Conservation (phyloP, 2,113 vertebrate genomes). For the Austrofundulus limnaeus region DNA sequence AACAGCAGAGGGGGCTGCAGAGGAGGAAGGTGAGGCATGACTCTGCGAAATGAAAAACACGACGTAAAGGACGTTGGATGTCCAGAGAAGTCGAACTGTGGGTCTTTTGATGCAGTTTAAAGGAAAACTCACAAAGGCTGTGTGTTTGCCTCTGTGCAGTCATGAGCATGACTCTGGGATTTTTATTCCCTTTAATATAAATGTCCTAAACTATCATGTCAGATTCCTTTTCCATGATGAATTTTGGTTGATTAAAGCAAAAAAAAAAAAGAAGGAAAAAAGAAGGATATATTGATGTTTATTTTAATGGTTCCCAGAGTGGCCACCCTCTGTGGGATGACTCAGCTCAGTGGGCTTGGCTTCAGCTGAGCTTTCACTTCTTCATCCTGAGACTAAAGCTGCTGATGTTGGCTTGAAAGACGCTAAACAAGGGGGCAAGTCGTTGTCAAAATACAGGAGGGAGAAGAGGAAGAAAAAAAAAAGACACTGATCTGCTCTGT, state of each 20-base stretch:
- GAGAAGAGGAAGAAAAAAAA: constrained; percentile 4
- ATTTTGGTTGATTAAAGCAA: constrained; percentile 7
- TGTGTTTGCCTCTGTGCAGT: background rate
- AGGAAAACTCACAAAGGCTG: background rate
- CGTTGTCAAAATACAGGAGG: constrained; percentile 28
- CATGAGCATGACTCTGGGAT: constrained; percentile 12
- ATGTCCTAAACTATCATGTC: background rate
- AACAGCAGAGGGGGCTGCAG: constrained; percentile 50
- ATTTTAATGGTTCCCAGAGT: constrained; percentile 7
- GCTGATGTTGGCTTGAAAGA: constrained; percentile 51
- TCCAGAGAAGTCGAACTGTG: constrained; percentile 4
- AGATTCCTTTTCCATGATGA: background rate
- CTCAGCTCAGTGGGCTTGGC: constrained; percentile 25
- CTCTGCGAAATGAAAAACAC: constrained; percentile 66
- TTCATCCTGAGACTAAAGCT: constrained; percentile 34
- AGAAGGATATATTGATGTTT: background rate
- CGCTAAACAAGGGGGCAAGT: constrained; percentile 17
- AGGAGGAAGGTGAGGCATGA: constrained; percentile 52
- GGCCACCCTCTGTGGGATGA: constrained; percentile 21
- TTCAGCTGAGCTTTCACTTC: constrained; percentile 40
- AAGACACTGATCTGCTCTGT: background rate
- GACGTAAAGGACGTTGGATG: constrained; percentile 34
- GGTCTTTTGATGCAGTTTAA: background rate
- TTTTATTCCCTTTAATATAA: background rate
- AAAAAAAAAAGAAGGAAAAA: background rate